These are phyloP conservation scores for Epinephelus moara DNA, from an alignment of 2,113 vertebrate species.

Conservation along the genomic window DNA sequence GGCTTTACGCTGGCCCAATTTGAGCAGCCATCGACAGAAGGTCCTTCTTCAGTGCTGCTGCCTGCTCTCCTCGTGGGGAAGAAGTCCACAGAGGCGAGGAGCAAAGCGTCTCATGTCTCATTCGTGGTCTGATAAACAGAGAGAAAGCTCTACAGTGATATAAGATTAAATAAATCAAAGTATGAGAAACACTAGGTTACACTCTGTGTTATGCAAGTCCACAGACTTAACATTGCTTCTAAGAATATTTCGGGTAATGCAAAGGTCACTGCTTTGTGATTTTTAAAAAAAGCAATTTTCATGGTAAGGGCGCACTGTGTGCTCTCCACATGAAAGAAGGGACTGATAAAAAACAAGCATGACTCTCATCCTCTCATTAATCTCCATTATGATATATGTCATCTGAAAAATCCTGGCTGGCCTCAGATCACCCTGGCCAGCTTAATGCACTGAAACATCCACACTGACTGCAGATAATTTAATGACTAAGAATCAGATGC, in stretches of 20 bases:
- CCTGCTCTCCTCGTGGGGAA: too few species aligned
- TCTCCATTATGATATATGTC: background rate
- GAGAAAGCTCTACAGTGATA: too few species aligned
- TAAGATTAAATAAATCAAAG: too few species aligned
- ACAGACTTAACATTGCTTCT: background rate
- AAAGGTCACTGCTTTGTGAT: conserved; percentile 8
- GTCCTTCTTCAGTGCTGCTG: too few species aligned
- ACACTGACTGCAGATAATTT: background rate
- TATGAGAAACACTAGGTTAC: too few species aligned
- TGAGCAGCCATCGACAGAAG: too few species aligned
- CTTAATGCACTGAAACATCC: conserved; percentile 14
- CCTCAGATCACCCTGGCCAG: background rate
- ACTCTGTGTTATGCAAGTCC: background rate
- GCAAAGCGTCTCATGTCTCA: too few species aligned
- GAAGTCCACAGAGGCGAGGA: too few species aligned
- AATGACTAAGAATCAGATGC: background rate
- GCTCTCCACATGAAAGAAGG: background rate
- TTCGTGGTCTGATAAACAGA: too few species aligned
- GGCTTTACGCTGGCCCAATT: too few species aligned
- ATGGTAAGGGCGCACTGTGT: background rate
- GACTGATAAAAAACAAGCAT: conserved; percentile 8
- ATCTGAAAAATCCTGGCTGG: background rate
- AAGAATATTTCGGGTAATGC: background rate
- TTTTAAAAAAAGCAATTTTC: background rate
- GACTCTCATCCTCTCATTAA: conserved; percentile 11